Conservation (phyloP, 2,888 invertebrate species). For the Carcina quercana region DNA sequence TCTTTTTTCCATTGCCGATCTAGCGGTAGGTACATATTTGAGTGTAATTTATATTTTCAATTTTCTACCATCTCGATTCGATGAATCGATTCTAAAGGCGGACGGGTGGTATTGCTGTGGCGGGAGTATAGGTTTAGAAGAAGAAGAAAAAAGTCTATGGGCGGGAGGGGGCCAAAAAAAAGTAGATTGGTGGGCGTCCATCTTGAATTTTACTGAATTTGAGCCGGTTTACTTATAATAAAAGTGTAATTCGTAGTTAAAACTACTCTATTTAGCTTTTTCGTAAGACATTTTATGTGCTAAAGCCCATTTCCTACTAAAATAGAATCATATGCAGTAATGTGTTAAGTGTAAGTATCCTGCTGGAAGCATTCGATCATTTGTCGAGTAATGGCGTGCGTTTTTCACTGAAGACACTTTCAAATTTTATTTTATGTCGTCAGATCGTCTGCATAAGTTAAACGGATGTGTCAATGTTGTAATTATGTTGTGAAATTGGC, state of each 20-base stretch:
- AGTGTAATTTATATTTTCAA: too few species aligned
- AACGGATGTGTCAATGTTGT: not conserved
- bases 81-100: too few species aligned
- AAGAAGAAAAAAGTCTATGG: slow-evolving; percentile 1
- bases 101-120: too few species aligned
- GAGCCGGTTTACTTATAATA: slow-evolving; percentile 81
- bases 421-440: slow-evolving; percentile 60
- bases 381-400: slow-evolving; percentile 80
- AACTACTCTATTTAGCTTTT: slow-evolving; percentile 57
- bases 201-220: slow-evolving; percentile 84
- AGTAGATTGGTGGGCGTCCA: slow-evolving; percentile 82
- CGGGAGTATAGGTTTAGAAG: not conserved
- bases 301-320: slow-evolving; percentile 60
- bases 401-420: slow-evolving; percentile 76
- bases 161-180: slow-evolving; percentile 27
- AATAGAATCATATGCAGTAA: slow-evolving; percentile 78
- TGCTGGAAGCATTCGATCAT: slow-evolving; percentile 64
- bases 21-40: too few species aligned
- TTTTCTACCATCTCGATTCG: too few species aligned
- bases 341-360: slow-evolving; percentile 80
- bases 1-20: too few species aligned
- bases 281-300: slow-evolving; percentile 65
- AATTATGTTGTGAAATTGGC: slow-evolving; percentile 23
- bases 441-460: slow-evolving; percentile 38
- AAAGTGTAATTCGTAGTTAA: slow-evolving; percentile 68